Evolutionary conservation across 2,113 vertebrate genomes (phyloP), one percentile per base, ranked within the genome.

Genomic region (Benthochromis sp.): DNA sequence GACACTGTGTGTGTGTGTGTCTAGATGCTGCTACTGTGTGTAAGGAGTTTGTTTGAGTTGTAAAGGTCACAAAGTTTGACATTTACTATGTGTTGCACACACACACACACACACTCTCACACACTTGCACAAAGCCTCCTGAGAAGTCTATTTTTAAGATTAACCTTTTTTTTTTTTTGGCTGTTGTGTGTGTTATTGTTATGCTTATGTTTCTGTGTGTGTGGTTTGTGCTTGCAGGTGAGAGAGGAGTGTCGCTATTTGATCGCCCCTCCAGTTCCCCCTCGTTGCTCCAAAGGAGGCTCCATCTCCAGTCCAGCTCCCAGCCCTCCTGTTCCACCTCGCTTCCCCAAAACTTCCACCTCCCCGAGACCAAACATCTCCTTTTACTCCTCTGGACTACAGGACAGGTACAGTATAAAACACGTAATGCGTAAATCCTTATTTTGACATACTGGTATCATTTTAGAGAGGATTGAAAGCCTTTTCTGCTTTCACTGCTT

Each of bases 181-280:
- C 50, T 59, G 19, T 21, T 61, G 57, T 45, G 45, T 66, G 40
- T 83, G 59, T 87, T 11, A 82, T 86, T 86, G 79, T 38, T 82
- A 12, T 63, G 11, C 63, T 69, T 69, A 69, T 69, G 63, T 69
- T 69, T 38, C 11, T 89, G 14, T 7, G 52, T 63, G 45, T 83
- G 47, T 84, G 85, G 88, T 13, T 13, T 92, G 5, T 93, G 71
- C 61, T 86, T 92, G n/a, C 93, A 99, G 99, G 99, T 99, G 92
- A 98, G 97, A 95, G 98, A 99, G 93, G 98, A 99, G 92, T 99
- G 98, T 52, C 98, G 98, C 76, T 97, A 98, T 92, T 97, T 99
- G 90, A 98, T 99, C 0, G 98, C 98, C 2, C 98, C 98, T 17
- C 98, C 98, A 0, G 97, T 99, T 71, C 98, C 98, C 2, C 98